Evolutionary conservation across 2,888 invertebrate species (phyloP).

Genomic region (Meteorus colon): DNA sequence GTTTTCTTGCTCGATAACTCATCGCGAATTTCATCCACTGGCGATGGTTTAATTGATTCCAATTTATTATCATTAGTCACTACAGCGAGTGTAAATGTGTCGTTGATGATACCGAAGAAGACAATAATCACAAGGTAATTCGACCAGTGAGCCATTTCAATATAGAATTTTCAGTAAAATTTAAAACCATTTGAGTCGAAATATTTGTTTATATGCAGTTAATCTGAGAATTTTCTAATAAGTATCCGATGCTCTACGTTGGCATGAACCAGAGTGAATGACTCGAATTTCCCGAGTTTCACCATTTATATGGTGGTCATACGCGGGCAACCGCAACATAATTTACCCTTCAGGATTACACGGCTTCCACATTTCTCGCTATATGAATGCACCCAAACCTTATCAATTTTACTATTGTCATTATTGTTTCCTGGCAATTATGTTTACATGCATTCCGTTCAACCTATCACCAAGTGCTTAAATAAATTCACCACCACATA

Average conservation of each 20-base stretch:
- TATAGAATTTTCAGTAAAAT: slow-evolving; percentile 28
- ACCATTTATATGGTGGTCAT: slow-evolving; percentile 65
- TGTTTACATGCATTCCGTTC: not conserved
- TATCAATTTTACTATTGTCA: slow-evolving; percentile 1
- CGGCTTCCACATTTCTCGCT: slow-evolving; percentile 28
- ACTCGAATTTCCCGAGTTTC: slow-evolving; percentile 62
- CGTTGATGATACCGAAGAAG: slow-evolving; percentile 39
- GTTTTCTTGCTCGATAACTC: slow-evolving; percentile 18
- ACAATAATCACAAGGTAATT: slow-evolving; percentile 40
- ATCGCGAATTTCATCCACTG: slow-evolving; percentile 44
- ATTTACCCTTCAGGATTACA: slow-evolving; percentile 58
- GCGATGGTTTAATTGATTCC: slow-evolving; percentile 49
- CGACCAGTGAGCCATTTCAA: slow-evolving; percentile 27
- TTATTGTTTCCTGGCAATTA: not conserved
- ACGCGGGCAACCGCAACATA: slow-evolving; percentile 53
- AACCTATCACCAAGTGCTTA: not conserved
- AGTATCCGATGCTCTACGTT: slow-evolving; percentile 26
- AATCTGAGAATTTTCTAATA: not conserved
- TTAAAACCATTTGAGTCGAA: slow-evolving; percentile 51
- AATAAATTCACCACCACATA: not conserved
- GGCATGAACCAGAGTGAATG: slow-evolving; percentile 50
- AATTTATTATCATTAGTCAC: slow-evolving; percentile 46
- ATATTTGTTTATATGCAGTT: not conserved
- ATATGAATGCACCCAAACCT: not conserved
- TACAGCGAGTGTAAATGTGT: slow-evolving; percentile 42